Percentiles rank a stretch among this genome's conserved stretches.
phyloP scores from a whole-genome alignment of 1,140 invertebrate species.

The Plutomurus gul region DNA sequence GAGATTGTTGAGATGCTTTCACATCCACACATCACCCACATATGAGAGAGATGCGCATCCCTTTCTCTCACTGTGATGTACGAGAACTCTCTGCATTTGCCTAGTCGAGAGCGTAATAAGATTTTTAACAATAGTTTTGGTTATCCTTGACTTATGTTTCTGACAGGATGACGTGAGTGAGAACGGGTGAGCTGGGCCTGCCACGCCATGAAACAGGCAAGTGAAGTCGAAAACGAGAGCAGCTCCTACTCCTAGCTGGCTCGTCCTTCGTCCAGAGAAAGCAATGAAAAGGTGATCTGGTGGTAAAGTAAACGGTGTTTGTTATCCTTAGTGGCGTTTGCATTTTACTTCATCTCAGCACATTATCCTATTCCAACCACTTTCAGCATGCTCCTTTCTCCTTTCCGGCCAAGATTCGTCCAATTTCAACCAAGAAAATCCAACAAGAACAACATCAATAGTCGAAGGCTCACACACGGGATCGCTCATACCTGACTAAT shows the following conservation, averaged over 20 bases:
- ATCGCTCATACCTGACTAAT: neutral
- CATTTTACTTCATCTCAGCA: neutral
- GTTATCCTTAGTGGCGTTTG: conserved; percentile 5
- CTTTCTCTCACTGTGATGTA: too few relatives aligned
- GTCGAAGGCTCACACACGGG: too few relatives aligned
- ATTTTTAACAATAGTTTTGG: conserved; percentile 26
- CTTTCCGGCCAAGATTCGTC: neutral
- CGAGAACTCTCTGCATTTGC: too few relatives aligned
- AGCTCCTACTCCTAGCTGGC: too few relatives aligned
- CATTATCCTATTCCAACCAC: neutral
- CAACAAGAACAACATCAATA: neutral
- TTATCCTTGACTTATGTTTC: conserved; percentile 24
- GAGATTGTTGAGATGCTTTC: too few relatives aligned
- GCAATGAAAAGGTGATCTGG: conserved; percentile 10
- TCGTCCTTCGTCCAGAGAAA: too few relatives aligned
- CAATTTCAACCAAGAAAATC: neutral
- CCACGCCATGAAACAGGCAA: neutral
- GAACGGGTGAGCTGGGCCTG: neutral
- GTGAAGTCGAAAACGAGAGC: neutral
- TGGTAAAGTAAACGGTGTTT: conserved; percentile 10
- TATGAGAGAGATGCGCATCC: too few relatives aligned
- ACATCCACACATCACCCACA: too few relatives aligned
- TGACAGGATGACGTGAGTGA: conserved; percentile 8
- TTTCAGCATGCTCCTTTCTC: neutral
- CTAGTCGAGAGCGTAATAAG: neutral